Percentiles rank a stretch among this genome's conserved stretches.
Evolutionary conservation across 2,113 vertebrate genomes (phyloP).

Genomic region (Patagioenas fasciata): DNA sequence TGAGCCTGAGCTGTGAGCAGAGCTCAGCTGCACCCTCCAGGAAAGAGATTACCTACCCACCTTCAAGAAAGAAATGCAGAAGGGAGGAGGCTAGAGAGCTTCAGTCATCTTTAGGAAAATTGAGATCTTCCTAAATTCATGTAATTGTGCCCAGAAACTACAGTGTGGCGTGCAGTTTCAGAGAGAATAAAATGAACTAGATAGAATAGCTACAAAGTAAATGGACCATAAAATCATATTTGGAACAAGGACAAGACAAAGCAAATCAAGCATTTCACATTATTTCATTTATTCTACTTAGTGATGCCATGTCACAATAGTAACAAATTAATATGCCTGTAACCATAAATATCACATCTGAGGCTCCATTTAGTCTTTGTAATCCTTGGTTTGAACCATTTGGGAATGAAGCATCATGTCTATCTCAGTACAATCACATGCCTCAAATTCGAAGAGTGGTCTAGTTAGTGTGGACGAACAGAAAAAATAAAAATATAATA

Average conservation of each 20-base stretch:
- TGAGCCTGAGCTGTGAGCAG: not conserved
- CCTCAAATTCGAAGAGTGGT: not conserved
- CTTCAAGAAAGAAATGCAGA: not conserved
- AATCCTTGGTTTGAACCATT: not conserved
- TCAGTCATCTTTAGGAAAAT: not conserved
- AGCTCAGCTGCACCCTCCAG: not conserved
- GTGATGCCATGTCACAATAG: not conserved
- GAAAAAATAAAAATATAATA: not conserved
- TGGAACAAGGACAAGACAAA: conserved; percentile 53
- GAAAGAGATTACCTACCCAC: not conserved
- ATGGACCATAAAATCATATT: conserved; percentile 46
- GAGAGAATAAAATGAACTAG: not conserved
- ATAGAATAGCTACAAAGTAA: conserved; percentile 21
- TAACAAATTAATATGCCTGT: conserved; percentile 30
- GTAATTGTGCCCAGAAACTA: not conserved
- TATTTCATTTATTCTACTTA: conserved; percentile 39
- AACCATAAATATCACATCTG: not conserved
- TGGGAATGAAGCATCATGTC: not conserved
- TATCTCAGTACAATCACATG: not conserved
- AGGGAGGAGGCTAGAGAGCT: not conserved
- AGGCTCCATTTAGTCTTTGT: not conserved
- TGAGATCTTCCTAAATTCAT: not conserved
- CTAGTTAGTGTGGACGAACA: not conserved
- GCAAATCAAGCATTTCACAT: conserved; percentile 12
- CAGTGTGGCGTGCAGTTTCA: not conserved